Conservation (phyloP, 2,797 vertebrate species). For the Malurus splendens region DNA sequence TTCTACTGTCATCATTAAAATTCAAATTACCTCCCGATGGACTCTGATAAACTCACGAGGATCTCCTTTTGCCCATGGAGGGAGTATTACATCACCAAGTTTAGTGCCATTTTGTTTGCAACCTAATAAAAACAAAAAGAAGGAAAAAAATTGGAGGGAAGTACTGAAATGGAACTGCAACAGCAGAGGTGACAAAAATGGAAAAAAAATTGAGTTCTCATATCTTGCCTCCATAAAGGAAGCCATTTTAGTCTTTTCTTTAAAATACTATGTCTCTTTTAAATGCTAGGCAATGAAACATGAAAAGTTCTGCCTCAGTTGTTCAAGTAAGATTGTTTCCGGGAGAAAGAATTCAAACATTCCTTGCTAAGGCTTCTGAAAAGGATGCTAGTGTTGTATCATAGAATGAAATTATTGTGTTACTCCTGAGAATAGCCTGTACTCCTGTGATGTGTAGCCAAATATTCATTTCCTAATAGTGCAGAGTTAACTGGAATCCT, state of each 20-base stretch:
- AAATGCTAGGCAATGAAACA: background rate
- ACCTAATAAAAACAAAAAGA: constrained; percentile 64
- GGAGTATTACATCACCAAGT: constrained; percentile 91
- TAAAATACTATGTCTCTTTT: background rate
- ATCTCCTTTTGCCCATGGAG: constrained; percentile 96
- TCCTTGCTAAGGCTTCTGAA: background rate
- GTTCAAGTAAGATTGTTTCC: background rate
- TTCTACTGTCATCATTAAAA: background rate
- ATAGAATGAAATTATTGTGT: background rate
- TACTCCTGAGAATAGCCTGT: background rate
- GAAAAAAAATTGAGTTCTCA: background rate
- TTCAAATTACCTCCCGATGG: constrained; percentile 86
- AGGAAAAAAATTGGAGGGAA: background rate
- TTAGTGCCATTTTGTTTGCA: constrained; percentile 96
- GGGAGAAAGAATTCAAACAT: background rate
- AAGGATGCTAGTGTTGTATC: accelerated
- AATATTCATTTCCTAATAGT: background rate
- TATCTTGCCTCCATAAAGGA: background rate
- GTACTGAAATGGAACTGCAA: background rate
- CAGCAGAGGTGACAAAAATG: background rate
- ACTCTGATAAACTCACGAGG: constrained; percentile 96
- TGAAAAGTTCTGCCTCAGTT: background rate
- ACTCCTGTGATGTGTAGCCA: background rate
- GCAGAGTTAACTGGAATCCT: background rate
- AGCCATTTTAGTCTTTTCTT: background rate